Base-by-base conservation (phyloP, 92 coral and sea anemone species). In the Scolanthus callimorphus region DNA sequence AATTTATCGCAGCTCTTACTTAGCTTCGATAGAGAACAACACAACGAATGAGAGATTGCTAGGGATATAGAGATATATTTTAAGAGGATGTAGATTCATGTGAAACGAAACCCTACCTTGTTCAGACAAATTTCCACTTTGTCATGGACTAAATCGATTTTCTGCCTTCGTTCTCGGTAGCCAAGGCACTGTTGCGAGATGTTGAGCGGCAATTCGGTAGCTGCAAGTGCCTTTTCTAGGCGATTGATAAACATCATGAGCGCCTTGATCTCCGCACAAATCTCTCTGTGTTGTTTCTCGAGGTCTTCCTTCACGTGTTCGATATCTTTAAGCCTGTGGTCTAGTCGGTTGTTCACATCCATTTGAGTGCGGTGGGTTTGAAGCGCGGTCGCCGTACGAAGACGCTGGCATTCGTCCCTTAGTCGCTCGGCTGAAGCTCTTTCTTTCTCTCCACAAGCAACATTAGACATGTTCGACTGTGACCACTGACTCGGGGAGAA, bases 351-450 rank as follows among this genome's bases (percentile, higher is more conserved):
- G 85, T 91, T 91, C 25, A 91, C 97, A 20, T 91, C 97, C 67
- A 90, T 62, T 67, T 91, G 97, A 9, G 96, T 91, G 21, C 97
- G 85, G 39, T 91, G 95, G 12, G 97, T 91, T n/a, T 70, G 85
- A 15, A 91, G 74, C 6, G 92, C 71, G 9, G 97, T 88, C 56
- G 87, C 97, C 6, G 97, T 91, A 21, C 97, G 96, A 39, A 91
- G 97, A 19, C 97, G 74, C 1, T 96, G 75, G 71, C 97, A 91
- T 39, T 91, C 97, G 52, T 91, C 97, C 50, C 97, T 82, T 29
- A 91, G 75, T 45, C 97, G 74, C 55, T 91, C 97, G 48, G 97
- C 97, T 10, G 97, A 83, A 2, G 97, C 96, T 43, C 97, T 67
- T 23, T 91, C 97, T 61, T 77, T 87, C 76, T 91, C 97, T 4